phyloP scores from a whole-genome alignment of 2,113 vertebrate species.

The Rhadina sibilatrix region DNA sequence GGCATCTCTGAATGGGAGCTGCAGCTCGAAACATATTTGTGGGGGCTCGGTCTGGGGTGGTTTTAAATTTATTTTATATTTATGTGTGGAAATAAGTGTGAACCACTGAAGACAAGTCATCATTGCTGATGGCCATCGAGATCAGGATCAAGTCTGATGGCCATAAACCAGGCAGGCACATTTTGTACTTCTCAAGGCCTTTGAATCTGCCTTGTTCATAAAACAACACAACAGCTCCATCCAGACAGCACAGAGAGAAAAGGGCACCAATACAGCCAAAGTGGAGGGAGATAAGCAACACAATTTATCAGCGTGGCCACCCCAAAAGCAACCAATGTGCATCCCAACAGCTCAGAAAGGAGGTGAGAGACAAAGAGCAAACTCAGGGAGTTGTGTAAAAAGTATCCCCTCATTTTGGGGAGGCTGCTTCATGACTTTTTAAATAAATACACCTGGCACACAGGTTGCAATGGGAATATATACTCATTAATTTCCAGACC shows the following conservation, averaged over 20 bases:
- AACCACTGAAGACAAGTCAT: background rate
- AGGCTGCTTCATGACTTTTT: slow-evolving; percentile 10
- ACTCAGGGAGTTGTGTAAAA: background rate
- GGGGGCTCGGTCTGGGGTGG: rapidly evolving
- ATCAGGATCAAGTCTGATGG: background rate
- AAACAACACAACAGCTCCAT: background rate
- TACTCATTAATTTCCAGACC: background rate
- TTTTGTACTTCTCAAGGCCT: background rate
- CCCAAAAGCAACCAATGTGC: background rate
- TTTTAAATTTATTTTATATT: background rate
- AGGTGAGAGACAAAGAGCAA: background rate
- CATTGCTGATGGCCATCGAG: background rate
- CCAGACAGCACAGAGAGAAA: background rate
- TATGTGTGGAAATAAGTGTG: background rate
- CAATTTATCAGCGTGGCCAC: background rate
- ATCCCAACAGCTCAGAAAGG: background rate
- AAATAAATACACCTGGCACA: background rate
- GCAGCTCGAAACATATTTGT: background rate
- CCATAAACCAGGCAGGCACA: background rate
- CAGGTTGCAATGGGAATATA: background rate
- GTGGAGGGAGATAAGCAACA: background rate
- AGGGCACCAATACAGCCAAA: background rate
- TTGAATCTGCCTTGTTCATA: background rate
- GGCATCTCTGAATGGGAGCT: background rate
- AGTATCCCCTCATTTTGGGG: background rate